These are phyloP conservation scores for Patella ulyssiponensis DNA, from an alignment of 2,888 invertebrate genomes.

Conservation along the genomic window DNA sequence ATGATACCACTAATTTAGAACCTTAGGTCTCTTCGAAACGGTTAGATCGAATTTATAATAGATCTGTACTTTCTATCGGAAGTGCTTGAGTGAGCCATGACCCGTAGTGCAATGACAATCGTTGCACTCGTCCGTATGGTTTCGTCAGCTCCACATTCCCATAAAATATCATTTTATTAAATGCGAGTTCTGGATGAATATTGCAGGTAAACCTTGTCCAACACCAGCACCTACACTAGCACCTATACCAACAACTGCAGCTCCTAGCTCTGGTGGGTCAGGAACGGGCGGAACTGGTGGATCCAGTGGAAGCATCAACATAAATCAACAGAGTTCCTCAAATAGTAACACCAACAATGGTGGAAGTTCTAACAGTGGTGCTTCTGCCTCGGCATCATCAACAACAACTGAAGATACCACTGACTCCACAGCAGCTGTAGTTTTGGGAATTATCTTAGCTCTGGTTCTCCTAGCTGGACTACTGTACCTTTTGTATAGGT, in stretches of 20 bases:
- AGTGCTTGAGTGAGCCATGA: no score
- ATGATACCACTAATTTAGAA: no score
- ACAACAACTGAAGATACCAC: background rate
- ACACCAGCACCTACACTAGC: slow-evolving; percentile 3
- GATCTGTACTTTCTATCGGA: no score
- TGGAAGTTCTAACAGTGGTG: background rate
- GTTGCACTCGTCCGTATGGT: no score
- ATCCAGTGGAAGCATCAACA: background rate
- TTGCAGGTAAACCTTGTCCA: background rate
- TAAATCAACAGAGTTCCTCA: background rate
- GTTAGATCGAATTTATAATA: no score
- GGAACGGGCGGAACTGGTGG: background rate
- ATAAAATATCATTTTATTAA: no score
- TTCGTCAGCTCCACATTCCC: no score
- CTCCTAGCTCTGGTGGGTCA: background rate
- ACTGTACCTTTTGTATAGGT: background rate
- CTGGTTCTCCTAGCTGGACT: background rate
- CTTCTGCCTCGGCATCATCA: background rate
- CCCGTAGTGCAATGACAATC: no score
- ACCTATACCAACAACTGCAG: background rate
- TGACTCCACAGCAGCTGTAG: background rate
- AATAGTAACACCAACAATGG: background rate
- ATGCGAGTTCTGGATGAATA: background rate
- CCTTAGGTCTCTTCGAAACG: no score
- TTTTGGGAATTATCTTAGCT: background rate